Percentiles rank a stretch among this genome's conserved stretches.
phyloP scores from a whole-genome alignment of 35 echinoderm and acorn worm species.

The Diadema setosum region DNA sequence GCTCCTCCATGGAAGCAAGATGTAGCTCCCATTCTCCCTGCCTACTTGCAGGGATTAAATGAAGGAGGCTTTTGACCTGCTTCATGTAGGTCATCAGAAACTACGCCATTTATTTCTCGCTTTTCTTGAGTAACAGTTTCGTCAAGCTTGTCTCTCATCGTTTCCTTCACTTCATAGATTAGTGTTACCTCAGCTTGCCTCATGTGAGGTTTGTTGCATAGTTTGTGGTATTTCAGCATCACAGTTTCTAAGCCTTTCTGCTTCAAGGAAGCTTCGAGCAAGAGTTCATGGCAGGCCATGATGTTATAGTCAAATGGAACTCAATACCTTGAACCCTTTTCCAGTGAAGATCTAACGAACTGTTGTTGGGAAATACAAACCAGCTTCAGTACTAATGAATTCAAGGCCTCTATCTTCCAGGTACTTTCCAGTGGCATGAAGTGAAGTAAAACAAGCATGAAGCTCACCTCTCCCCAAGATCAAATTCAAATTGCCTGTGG shows the following conservation, averaged over 20 bases:
- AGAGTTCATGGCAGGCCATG: not conserved
- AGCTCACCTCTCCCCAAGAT: conserved; percentile 12
- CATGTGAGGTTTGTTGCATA: not conserved
- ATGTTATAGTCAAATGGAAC: conserved; percentile 38
- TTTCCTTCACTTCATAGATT: not conserved
- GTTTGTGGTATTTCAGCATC: not conserved
- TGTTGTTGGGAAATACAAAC: conserved; percentile 37
- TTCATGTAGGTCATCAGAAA: conserved; percentile 39
- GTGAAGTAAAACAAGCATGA: conserved; percentile 24
- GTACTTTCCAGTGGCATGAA: conserved; percentile 18
- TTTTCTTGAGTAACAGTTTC: not conserved
- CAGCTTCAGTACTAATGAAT: conserved; percentile 22
- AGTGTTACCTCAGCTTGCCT: not conserved
- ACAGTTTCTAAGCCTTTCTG: not conserved
- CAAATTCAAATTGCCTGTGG: not conserved
- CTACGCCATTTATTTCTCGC: conserved; percentile 28
- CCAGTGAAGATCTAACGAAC: conserved; percentile 4
- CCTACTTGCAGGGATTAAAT: conserved; percentile 31
- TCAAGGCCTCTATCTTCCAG: not conserved
- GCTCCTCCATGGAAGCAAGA: conserved; percentile 6
- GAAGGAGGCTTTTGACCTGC: conserved; percentile 33
- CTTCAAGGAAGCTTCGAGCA: not conserved
- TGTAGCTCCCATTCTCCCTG: conserved; percentile 26
- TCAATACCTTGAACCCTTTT: conserved; percentile 26
- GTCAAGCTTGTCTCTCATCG: not conserved